Percentiles rank a stretch among this genome's conserved stretches.
Conservation (phyloP, 2,797 vertebrate species). For the Molossus molossus region DNA sequence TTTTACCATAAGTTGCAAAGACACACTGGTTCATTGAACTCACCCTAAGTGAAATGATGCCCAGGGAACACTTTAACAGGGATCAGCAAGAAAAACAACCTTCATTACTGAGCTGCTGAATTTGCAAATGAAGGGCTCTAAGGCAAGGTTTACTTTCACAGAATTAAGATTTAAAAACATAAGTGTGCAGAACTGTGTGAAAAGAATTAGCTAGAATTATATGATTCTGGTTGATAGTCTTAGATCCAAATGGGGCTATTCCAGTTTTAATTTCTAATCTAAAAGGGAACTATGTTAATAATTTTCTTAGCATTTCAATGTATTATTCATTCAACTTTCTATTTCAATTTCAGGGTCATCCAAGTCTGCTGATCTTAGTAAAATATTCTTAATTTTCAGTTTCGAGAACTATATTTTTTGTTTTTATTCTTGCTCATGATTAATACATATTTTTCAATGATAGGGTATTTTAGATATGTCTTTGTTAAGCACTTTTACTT, state of each 20-base stretch:
- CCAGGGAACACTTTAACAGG: constrained; percentile 66
- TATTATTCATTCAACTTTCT: constrained; percentile 1
- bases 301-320: not conserved
- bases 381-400: constrained; percentile 24
- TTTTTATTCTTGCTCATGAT: constrained; percentile 31
- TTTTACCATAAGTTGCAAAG: constrained; percentile 53
- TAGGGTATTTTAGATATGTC: not conserved
- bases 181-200: constrained; percentile 11
- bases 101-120: constrained; percentile 79
- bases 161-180: not conserved
- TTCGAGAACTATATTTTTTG: not conserved
- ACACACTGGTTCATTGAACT: constrained; percentile 62
- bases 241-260: not conserved
- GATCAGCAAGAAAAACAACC: constrained; percentile 80
- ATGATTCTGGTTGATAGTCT: not conserved
- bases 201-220: not conserved
- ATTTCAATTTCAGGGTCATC: not conserved
- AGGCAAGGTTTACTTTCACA: not conserved
- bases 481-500: not conserved
- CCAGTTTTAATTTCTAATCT: constrained; percentile 27
- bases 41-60: constrained; percentile 49
- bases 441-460: not conserved
- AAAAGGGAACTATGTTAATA: not conserved
- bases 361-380: not conserved
- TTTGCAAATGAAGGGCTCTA: constrained; percentile 18